These are phyloP conservation scores for Drosophila jambulina DNA, from an alignment of 1,140 invertebrate genomes.

Conservation along the genomic window DNA sequence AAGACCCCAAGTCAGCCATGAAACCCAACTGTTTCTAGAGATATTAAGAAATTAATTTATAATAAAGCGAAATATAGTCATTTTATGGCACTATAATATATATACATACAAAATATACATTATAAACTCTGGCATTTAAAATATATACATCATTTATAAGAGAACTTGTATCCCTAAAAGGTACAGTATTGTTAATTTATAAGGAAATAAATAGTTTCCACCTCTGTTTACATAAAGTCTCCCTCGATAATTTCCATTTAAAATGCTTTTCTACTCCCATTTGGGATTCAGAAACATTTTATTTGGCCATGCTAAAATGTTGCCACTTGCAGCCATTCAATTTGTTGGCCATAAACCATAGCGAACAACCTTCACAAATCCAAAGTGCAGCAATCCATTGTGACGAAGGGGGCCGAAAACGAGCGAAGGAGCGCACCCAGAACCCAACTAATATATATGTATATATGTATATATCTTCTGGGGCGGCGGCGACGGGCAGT, in stretches of 20 bases:
- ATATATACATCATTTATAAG: not conserved
- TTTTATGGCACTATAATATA: not conserved
- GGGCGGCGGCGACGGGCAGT: constrained; percentile 28
- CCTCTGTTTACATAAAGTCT: not conserved
- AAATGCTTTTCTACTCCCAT: not conserved
- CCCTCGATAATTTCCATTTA: not conserved
- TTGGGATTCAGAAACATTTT: constrained; percentile 13
- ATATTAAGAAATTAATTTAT: not conserved
- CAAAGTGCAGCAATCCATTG: constrained; percentile 53
- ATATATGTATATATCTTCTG: constrained; percentile 23
- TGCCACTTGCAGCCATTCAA: constrained; percentile 30
- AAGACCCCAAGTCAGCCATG: not conserved
- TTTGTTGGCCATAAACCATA: constrained; percentile 44
- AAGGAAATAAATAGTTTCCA: not conserved
- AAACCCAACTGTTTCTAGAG: not conserved
- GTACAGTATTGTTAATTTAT: not conserved
- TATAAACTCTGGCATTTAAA: not conserved
- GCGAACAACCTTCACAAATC: constrained; percentile 40
- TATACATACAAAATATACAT: not conserved
- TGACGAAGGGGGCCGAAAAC: constrained; percentile 5
- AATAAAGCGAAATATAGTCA: not conserved
- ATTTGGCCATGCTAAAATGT: constrained; percentile 20
- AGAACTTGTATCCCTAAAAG: not conserved
- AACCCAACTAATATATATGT: constrained; percentile 20
- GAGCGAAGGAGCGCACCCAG: constrained; percentile 10